Percentiles rank a stretch among this genome's conserved stretches.
phyloP scores from a whole-genome alignment of 2,113 vertebrate genomes.

The Progne subis region DNA sequence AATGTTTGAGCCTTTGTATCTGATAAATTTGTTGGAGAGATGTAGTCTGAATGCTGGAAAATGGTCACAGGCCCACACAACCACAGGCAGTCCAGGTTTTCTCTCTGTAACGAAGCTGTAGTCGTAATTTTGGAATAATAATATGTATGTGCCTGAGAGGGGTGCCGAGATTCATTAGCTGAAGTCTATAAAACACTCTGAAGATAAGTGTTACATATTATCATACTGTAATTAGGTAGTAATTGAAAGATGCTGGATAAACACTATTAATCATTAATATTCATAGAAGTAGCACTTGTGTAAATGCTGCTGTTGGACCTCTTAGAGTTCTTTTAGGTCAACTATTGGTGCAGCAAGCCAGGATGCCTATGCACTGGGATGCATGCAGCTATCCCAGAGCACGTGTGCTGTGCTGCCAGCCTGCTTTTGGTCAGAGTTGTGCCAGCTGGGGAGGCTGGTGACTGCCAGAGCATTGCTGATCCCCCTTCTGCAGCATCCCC shows the following conservation, averaged over 20 bases:
- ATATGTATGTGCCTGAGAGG: background rate
- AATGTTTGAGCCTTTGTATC: background rate
- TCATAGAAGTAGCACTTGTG: slow-evolving; percentile 43
- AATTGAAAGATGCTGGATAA: slow-evolving; percentile 71
- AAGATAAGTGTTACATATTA: slow-evolving; percentile 62
- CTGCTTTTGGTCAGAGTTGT: background rate
- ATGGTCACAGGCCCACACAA: background rate
- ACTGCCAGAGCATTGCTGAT: background rate
- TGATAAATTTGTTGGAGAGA: background rate
- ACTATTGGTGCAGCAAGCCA: background rate
- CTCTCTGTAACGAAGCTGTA: background rate
- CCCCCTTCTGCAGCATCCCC: background rate
- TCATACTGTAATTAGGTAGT: slow-evolving; percentile 61
- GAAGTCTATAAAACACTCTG: slow-evolving; percentile 49
- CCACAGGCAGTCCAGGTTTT: background rate
- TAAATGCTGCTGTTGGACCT: slow-evolving; percentile 7
- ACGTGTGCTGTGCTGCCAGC: accelerated
- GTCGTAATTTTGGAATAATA: background rate
- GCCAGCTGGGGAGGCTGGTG: background rate
- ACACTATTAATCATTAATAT: slow-evolving; percentile 62
- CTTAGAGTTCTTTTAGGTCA: background rate
- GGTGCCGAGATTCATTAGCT: slow-evolving; percentile 52
- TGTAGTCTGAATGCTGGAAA: background rate
- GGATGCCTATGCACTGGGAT: background rate
- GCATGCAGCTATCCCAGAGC: background rate